Conservation (phyloP, 2,113 vertebrate genomes). For the Tautogolabrus adspersus region DNA sequence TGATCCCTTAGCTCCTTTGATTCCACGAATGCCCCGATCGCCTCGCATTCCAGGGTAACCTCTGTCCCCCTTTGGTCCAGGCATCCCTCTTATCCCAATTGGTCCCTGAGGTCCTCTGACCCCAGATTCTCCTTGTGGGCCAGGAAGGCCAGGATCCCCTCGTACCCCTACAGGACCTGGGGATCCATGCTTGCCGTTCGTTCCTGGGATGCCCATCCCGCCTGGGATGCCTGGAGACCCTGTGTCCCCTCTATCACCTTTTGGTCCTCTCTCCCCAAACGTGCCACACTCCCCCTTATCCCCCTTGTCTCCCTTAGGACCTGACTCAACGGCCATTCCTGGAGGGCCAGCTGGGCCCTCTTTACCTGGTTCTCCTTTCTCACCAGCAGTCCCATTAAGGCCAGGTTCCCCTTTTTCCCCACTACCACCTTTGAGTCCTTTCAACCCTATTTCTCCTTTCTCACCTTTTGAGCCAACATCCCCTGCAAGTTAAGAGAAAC, state of each 20-base stretch:
- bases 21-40: slow-evolving; percentile 85
- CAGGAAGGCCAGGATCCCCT: slow-evolving; percentile 86
- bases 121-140: slow-evolving; percentile 90
- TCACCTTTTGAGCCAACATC: slow-evolving; percentile 90
- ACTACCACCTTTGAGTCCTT: slow-evolving; percentile 87
- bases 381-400: slow-evolving; percentile 90
- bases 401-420: slow-evolving; percentile 89
- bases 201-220: slow-evolving; percentile 86
- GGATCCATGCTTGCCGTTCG: slow-evolving; percentile 83
- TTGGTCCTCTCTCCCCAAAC: slow-evolving; percentile 86
- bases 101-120: slow-evolving; percentile 81
- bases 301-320: slow-evolving; percentile 89
- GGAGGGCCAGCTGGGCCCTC: slow-evolving; percentile 78
- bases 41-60: slow-evolving; percentile 91
- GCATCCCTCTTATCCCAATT: slow-evolving; percentile 84
- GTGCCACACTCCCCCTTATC: slow-evolving; percentile 88
- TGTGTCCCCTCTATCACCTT: slow-evolving; percentile 86
- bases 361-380: slow-evolving; percentile 87
- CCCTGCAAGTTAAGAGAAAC: slow-evolving; percentile 79
- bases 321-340: slow-evolving; percentile 81
- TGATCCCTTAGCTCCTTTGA: slow-evolving; percentile 88
- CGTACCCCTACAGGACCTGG: slow-evolving; percentile 85
- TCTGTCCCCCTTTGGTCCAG: slow-evolving; percentile 88
- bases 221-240: slow-evolving; percentile 89
- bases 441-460: slow-evolving; percentile 86